Base-by-base conservation (phyloP, 2,888 invertebrate genomes). In the Polydrusus tereticollis region DNA sequence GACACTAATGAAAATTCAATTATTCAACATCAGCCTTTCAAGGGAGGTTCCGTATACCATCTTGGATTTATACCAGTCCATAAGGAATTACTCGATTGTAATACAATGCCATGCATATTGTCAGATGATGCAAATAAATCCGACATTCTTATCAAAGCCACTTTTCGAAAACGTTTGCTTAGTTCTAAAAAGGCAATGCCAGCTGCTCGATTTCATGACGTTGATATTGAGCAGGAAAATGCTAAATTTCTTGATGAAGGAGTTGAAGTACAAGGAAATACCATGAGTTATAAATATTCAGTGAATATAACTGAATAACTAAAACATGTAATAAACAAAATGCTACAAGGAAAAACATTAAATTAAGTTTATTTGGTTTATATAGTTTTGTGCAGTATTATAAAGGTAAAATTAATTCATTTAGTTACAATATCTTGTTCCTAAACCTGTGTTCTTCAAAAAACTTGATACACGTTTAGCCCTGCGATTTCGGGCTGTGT, bases 51-150 rank as follows among this genome's bases (percentile, higher is more conserved):
- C 67, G 62, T 72, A 62, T 12, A 67, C 57, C 29, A 55, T 68
- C 29, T 59, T 63, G 55, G 57, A 69, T 67, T 73, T 73, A 70
- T 73, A 58, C 63, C 62, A 50, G 58, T 69, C 67, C 62, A 66
- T 58, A 73, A 70, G 67, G 63, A 70, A 67, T 70, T 70, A 73
- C 57, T 70, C 73, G 67, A 73, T 73, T 70, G 73, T 70, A 73
- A 70, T 73, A 73, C 73, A 73, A 73, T 67, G 73, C 69, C 29
- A 47, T 73, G 69, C 73, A 70, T 73, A 73, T 70, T 66, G 73
- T 70, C 73, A 65, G 65, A 73, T 70, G 69, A 73, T 73, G 73
- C 73, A 73, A 73, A 73, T 73, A 70, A 69, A 73, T 70, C 33
- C 62, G 64, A 33, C 67, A 47, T 55, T 67, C 69, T 72, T 73